These are phyloP conservation scores for Chaetoderma sp. DNA, from an alignment of 2,888 invertebrate genomes.

Conservation along the genomic window DNA sequence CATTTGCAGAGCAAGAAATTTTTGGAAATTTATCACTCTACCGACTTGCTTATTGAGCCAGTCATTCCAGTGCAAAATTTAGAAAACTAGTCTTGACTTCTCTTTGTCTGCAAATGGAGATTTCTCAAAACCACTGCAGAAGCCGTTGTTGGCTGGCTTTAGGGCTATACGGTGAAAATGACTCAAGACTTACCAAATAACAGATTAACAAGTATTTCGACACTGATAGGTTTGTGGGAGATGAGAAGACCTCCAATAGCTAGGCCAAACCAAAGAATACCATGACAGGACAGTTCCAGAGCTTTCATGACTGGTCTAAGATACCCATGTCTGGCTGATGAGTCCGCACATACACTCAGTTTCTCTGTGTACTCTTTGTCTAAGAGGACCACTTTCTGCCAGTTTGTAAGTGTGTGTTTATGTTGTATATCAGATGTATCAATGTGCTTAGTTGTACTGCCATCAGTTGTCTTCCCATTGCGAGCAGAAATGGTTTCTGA, in stretches of 20 bases:
- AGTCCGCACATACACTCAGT: slow-evolving; percentile 53
- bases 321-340: slow-evolving; percentile 42
- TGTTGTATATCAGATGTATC: no score
- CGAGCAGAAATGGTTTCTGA: neutral
- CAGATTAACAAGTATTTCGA: slow-evolving; percentile 88
- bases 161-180: no score
- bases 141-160: no score
- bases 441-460: neutral
- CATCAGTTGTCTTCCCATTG: neutral
- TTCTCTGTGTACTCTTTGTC: slow-evolving; percentile 42
- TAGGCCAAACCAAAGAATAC: slow-evolving; percentile 84
- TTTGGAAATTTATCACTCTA: no score
- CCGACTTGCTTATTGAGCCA: no score
- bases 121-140: no score
- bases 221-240: slow-evolving; percentile 77
- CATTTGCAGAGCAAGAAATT: no score
- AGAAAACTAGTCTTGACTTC: no score
- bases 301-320: slow-evolving; percentile 71
- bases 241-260: slow-evolving; percentile 85
- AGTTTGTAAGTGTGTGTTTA: no score
- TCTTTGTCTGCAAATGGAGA: no score
- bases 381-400: slow-evolving; percentile 29
- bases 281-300: slow-evolving; percentile 86
- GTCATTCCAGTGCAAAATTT: no score
- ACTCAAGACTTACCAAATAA: slow-evolving; percentile 80